Percentiles rank a stretch among this genome's conserved stretches.
These are phyloP conservation scores for Ephialtes manifestator DNA, from an alignment of 2,888 invertebrate species.

Conservation along the genomic window DNA sequence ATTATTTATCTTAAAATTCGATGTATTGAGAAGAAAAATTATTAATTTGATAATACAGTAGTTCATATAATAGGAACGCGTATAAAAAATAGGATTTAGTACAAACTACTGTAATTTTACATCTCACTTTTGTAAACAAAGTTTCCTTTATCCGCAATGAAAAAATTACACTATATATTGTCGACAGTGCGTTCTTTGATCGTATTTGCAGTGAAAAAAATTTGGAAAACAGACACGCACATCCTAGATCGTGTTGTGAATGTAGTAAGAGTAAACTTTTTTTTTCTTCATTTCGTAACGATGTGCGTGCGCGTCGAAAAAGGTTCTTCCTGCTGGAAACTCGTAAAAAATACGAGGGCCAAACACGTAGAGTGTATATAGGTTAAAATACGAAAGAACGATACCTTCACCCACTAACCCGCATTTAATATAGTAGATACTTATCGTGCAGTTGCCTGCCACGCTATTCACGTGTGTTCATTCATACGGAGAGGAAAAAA, in stretches of 20 bases:
- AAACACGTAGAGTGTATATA: constrained; percentile 16
- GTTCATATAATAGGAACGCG: too few species aligned
- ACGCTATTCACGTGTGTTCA: constrained; percentile 57
- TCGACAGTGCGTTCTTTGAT: not conserved
- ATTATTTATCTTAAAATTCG: too few species aligned
- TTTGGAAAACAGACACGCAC: not conserved
- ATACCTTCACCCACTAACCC: constrained; percentile 68
- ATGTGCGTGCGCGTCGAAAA: not conserved
- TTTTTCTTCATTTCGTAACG: constrained; percentile 43
- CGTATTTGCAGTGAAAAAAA: not conserved
- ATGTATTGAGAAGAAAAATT: too few species aligned
- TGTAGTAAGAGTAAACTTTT: constrained; percentile 2
- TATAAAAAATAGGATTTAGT: too few species aligned
- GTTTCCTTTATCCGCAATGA: too few species aligned
- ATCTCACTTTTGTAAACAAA: too few species aligned
- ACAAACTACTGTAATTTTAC: too few species aligned
- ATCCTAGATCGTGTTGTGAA: not conserved
- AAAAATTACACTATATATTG: too few species aligned
- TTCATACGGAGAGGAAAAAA: constrained; percentile 52
- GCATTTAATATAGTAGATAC: constrained; percentile 58
- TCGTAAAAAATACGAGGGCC: constrained; percentile 50
- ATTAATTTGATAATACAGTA: too few species aligned
- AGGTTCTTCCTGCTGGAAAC: constrained; percentile 9
- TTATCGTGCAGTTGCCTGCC: constrained; percentile 63
- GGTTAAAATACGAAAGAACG: constrained; percentile 27